Evolutionary conservation across 2,888 invertebrate genomes (phyloP).

Genomic region (Drosophila monieri): DNA sequence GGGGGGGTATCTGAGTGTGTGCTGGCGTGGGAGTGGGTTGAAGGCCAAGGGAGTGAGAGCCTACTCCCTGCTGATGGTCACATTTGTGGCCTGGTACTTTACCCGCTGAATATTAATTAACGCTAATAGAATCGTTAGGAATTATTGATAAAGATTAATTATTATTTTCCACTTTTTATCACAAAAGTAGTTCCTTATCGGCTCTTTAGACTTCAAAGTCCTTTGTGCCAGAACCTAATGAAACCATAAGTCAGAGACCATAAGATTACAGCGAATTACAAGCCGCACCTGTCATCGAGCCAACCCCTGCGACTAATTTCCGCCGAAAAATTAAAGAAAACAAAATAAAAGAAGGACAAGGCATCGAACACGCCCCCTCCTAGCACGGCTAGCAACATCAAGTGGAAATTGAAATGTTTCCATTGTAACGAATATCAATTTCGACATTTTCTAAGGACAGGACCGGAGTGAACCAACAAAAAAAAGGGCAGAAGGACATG

Average conservation of each 20-base stretch:
- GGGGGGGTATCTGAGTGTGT: conserved; percentile 4
- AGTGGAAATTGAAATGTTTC: conserved; percentile 77
- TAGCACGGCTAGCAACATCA: conserved; percentile 44
- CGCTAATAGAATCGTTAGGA: conserved; percentile 69
- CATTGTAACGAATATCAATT: conserved; percentile 70
- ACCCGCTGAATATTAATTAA: conserved; percentile 72
- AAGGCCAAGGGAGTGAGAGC: conserved; percentile 9
- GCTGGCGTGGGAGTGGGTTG: conserved; percentile 23
- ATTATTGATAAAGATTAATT: conserved; percentile 5
- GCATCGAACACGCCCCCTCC: conserved; percentile 46
- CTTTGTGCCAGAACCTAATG: background rate
- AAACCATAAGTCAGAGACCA: conserved; percentile 7
- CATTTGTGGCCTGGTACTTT: conserved; percentile 45
- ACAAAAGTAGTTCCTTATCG: background rate
- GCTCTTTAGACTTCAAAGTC: background rate
- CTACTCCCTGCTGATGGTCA: conserved; percentile 46
- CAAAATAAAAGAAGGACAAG: background rate
- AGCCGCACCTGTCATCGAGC: conserved; percentile 61
- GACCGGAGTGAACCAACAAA: conserved; percentile 31
- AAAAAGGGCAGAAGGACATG: conserved; percentile 39
- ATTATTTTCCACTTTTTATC: background rate
- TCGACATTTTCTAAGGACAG: conserved; percentile 62
- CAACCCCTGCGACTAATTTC: conserved; percentile 19
- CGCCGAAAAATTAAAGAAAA: conserved; percentile 33
- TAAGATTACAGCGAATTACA: conserved; percentile 32